Base-by-base conservation (phyloP, 1,140 invertebrate species). In the Phthorimaea operculella region DNA sequence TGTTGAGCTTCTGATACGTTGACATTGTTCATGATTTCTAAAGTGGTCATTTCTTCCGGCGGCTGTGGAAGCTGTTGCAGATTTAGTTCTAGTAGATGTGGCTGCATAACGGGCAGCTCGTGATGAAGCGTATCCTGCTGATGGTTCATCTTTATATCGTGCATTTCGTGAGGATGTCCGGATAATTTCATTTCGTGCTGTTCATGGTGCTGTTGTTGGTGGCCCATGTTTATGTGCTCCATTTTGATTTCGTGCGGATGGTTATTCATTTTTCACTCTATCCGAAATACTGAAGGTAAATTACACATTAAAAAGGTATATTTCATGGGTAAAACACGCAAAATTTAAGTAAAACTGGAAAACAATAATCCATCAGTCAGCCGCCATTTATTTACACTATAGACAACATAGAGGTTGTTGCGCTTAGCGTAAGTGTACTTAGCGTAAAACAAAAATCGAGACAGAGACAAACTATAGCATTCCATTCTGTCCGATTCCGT, bases 91-190 rank as follows among this genome's bases (percentile, higher is more conserved):
- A 51, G 17, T 3, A 28, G 10, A 28, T 51, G 49, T 15, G 17
- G 49, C 49, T 51, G 49, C 28, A 28, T 21, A 33, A 56, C 54
- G 18, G 54, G 54, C 11, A 60, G 51, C 15, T 60, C 58, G 48
- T 55, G 53, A 18, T 49, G 12, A 28, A 47, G 42, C 11, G 14
- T 9, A 5, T 33, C 49, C 16, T 47, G 36, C 21, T 52, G 54
- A 44, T 60, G 58, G n/a, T 57, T 51, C 49, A 28, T 33, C 49
- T 12, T 48, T 16, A 16, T 16, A 14, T 15, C 17, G 45, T 48
- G 17, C 45, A 18, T 39, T 39, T 39, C 36, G n/a, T 39, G 36
- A 39, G 36, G 36, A 39, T 39, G 36, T 10, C 10, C 10, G n/a
- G 10, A 12, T n/a, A 39, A 12, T 39, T 39, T 48, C 45, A 18